Base-by-base conservation (phyloP, 1,140 invertebrate species). In the Physella acuta region DNA sequence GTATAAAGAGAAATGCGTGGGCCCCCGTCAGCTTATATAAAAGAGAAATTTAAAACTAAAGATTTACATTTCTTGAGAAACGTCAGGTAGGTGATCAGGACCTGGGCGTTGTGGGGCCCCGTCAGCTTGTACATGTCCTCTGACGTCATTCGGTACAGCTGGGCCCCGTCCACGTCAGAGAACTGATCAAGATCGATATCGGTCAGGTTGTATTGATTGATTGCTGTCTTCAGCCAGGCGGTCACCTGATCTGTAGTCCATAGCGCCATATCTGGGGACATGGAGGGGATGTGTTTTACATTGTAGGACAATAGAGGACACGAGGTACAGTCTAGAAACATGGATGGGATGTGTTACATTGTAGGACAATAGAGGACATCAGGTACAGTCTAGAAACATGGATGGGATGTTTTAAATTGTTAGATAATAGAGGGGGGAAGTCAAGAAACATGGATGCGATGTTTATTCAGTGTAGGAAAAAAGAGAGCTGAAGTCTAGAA, bases 221-320 rank as follows among this genome's bases (percentile, higher is more conserved):
- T 30, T 33, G 44, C 36, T 26, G 26, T 33, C 2, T 24, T 51
- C 14, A 64, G 62, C 62, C 62, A 64, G 17, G 49, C n/a, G 2
- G n/a, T 49, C 61, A 63, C 61, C 14, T 63, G 34, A 4, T 44
- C 61, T 16, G 24, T 39, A 1, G 61, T 63, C 61, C 61, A 63
- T 30, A 31, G 24, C 34, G 61, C n/a, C 4, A 63, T 51, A 37
- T 63, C 61, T 63, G 30, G 11, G n/a, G n/a, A n/a, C n/a, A n/a
- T n/a, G n/a, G n/a, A n/a, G n/a, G n/a, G n/a, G n/a, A n/a, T n/a
- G n/a, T n/a, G n/a, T n/a, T n/a, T n/a, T n/a, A n/a, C n/a, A n/a
- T n/a, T n/a, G n/a, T n/a, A n/a, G n/a, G n/a, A n/a, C n/a, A n/a
- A n/a, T n/a, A n/a, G n/a, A n/a, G n/a, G n/a, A n/a, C n/a, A n/a